Conservation (phyloP, 2,113 vertebrate species). For the Pterocles gutturalis region DNA sequence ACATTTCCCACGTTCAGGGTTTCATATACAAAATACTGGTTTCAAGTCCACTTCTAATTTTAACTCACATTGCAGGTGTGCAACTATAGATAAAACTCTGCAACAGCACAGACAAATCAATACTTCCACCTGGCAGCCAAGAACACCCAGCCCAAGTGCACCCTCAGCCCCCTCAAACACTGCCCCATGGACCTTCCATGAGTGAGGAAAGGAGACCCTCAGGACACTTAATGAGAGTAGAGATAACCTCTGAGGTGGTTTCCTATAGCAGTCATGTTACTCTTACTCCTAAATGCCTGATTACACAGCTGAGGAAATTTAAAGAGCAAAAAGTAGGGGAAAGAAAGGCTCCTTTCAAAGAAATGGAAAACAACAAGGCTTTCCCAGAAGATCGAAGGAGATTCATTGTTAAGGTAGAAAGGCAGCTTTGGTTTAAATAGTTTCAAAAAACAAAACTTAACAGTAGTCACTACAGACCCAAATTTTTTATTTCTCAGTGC, state of each 20-base stretch:
- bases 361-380: neutral
- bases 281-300: neutral
- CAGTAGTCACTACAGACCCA: neutral
- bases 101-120: neutral
- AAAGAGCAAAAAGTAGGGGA: neutral
- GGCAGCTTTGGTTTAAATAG: neutral
- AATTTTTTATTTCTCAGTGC: neutral
- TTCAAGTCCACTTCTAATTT: constrained; percentile 36
- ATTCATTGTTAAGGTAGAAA: neutral
- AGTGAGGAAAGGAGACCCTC: neutral
- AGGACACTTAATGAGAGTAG: neutral
- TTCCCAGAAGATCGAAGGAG: neutral
- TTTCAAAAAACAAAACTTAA: neutral
- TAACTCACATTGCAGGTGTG: constrained; percentile 4
- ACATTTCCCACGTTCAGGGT: neutral
- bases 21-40: neutral
- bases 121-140: neutral
- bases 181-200: accelerated
- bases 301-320: neutral
- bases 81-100: neutral
- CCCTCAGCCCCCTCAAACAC: neutral
- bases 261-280: neutral
- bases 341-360: neutral
- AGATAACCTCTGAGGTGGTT: neutral
- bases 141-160: neutral